A percentile compares a stretch with the other conserved stretches of the same genome.
These are phyloP conservation scores for Apus apus DNA, from an alignment of 2,113 vertebrate species.

Conservation along the genomic window DNA sequence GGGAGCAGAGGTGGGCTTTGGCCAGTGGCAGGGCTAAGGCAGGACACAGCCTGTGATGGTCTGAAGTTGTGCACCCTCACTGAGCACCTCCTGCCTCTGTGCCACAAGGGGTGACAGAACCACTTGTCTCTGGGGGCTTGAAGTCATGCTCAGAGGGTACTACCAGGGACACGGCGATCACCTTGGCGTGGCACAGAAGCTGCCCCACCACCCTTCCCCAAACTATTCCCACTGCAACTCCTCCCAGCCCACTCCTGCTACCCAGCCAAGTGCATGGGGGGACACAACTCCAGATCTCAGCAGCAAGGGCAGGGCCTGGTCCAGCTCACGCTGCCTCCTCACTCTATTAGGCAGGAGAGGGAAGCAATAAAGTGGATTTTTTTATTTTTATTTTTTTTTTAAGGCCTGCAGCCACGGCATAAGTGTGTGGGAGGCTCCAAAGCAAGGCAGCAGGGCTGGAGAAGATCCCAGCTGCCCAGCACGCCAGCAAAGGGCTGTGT, in stretches of 20 bases:
- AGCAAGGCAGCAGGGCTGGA: neutral
- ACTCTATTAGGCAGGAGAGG: neutral
- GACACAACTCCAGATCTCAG: neutral
- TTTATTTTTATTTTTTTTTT: neutral
- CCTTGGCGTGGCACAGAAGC: neutral
- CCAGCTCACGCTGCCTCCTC: neutral
- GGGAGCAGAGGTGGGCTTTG: neutral
- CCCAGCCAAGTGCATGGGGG: fast-evolving
- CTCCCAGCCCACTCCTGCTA: neutral
- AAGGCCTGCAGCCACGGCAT: neutral
- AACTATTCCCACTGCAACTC: fast-evolving
- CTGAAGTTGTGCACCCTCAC: fast-evolving
- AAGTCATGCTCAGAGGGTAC: neutral
- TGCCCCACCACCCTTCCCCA: neutral
- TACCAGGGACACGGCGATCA: neutral
- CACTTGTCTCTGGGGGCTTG: fast-evolving
- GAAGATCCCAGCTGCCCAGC: neutral
- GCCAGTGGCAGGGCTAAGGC: neutral
- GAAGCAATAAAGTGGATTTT: neutral
- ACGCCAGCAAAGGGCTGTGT: fast-evolving
- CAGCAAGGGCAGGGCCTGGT: neutral
- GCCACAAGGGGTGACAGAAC: fast-evolving
- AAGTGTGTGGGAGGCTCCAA: neutral
- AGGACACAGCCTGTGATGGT: fast-evolving
- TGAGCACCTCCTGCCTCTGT: neutral